Evolutionary conservation across 2,797 vertebrate species (phyloP).

Genomic region (Pseudochirops cupreus): DNA sequence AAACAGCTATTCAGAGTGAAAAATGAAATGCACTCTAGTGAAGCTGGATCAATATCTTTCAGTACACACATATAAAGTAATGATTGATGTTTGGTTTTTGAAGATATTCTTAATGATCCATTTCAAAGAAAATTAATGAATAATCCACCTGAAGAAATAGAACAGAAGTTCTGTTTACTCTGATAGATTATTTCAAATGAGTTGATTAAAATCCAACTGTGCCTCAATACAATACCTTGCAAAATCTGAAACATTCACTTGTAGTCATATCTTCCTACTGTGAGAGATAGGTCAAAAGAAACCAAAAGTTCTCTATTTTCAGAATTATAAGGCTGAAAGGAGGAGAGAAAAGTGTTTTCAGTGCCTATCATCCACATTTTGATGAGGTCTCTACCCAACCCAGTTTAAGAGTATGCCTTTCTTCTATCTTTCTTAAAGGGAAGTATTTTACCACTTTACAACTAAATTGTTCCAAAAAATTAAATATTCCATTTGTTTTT

Average conservation of each 20-base stretch:
- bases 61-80: background rate
- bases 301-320: background rate
- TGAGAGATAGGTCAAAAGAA: background rate
- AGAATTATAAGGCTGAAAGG: background rate
- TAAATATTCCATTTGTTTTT: background rate
- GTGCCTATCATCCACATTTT: background rate
- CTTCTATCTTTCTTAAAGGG: background rate
- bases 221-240: background rate
- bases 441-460: background rate
- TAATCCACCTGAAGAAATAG: background rate
- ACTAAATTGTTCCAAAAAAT: background rate
- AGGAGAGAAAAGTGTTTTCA: background rate
- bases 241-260: background rate
- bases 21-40: constrained; percentile 21
- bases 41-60: constrained; percentile 6
- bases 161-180: background rate
- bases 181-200: constrained; percentile 42
- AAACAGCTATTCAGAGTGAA: background rate
- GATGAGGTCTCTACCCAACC: background rate
- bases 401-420: background rate
- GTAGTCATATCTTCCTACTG: background rate
- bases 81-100: background rate
- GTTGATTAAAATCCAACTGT: constrained; percentile 31
- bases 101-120: constrained; percentile 23
- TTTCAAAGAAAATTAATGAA: constrained; percentile 10